Percentiles rank a stretch among this genome's conserved stretches.
Evolutionary conservation across 2,797 vertebrate species (phyloP).

Genomic region (Salarias fasciatus): DNA sequence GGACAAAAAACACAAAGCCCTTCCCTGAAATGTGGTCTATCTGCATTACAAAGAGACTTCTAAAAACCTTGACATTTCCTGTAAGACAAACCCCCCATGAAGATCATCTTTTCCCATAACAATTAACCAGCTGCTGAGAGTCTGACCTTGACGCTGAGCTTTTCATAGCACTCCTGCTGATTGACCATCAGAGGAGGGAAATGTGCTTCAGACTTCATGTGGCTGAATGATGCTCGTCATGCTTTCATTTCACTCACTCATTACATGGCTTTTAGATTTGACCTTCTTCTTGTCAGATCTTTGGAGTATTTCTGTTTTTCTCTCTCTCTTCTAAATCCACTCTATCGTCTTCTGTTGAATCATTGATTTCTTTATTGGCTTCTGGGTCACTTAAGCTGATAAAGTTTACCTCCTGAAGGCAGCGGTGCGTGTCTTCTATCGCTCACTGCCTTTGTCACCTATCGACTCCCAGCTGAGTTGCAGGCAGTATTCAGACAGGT

Average conservation of each 20-base stretch:
- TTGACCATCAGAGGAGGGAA: conserved; percentile 26
- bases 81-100: conserved; percentile 35
- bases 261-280: neutral
- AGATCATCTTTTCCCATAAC: conserved; percentile 38
- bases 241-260: neutral
- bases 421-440: neutral
- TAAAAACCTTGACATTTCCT: neutral
- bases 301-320: neutral
- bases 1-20: no score
- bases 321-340: rapidly evolving
- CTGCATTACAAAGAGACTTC: no score
- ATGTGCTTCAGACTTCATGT: conserved; percentile 5
- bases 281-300: neutral
- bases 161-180: conserved; percentile 39
- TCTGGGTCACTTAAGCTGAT: neutral
- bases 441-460: neutral
- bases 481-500: conserved; percentile 1
- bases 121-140: conserved; percentile 43
- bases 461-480: neutral
- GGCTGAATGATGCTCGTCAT: conserved; percentile 16
- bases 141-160: conserved; percentile 54
- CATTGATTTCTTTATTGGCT: rapidly evolving
- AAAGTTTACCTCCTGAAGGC: neutral
- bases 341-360: neutral
- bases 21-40: no score